Conservation (phyloP, 1,140 invertebrate genomes). For the Mactra quadrangularis region DNA sequence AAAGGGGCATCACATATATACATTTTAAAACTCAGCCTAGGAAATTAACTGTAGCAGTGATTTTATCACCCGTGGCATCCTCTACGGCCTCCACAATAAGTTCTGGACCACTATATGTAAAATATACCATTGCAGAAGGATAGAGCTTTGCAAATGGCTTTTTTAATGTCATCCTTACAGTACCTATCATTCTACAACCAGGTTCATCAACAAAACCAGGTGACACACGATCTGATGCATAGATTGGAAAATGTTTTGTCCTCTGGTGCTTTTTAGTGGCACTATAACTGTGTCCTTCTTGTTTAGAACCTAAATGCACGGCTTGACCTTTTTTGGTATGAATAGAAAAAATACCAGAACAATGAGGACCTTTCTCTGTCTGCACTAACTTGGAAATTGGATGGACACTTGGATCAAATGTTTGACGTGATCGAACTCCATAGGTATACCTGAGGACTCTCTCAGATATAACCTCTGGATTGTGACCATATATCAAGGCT, state of each 20-base stretch:
- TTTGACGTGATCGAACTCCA: background rate
- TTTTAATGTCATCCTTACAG: background rate
- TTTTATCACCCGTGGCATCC: background rate
- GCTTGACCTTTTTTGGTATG: background rate
- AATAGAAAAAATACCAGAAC: background rate
- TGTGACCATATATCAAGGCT: slow-evolving; percentile 15
- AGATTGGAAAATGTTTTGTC: background rate
- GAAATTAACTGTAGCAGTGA: background rate
- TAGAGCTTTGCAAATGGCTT: background rate
- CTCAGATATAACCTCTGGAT: background rate
- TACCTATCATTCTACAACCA: background rate
- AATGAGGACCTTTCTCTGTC: background rate
- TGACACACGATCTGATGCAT: background rate
- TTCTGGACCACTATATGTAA: slow-evolving; percentile 15
- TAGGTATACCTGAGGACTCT: slow-evolving; percentile 9
- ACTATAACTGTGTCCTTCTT: background rate
- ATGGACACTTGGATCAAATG: background rate
- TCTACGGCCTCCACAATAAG: background rate
- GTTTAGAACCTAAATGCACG: background rate
- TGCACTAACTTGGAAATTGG: background rate
- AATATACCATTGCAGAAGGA: background rate
- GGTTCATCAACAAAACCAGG: background rate
- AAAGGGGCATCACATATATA: too few relatives aligned
- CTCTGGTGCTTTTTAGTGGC: background rate
- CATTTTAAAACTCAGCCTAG: background rate